A percentile compares a stretch with the other conserved stretches of the same genome.
Conservation (phyloP, 2,797 vertebrate species). For the Eidolon dupreanum region DNA sequence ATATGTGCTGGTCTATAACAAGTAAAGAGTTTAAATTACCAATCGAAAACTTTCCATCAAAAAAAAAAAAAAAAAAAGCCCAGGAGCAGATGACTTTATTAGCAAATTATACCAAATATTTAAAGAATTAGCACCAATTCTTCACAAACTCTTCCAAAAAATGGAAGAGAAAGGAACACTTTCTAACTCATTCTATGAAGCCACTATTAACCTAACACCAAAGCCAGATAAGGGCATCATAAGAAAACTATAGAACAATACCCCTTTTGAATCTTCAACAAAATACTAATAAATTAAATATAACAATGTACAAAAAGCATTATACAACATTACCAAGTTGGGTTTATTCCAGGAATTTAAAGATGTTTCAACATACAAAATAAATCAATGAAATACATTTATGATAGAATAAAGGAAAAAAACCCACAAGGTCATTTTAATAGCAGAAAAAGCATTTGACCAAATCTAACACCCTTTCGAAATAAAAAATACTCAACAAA, state of each 20-base stretch:
- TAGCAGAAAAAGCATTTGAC: not conserved
- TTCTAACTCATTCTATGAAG: not conserved
- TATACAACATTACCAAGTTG: not conserved
- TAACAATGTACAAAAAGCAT: not conserved
- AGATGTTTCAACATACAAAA: not conserved
- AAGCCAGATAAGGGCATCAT: not conserved
- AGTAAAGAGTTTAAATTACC: not conserved
- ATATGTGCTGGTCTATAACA: not conserved
- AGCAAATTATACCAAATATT: not conserved
- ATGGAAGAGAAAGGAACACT: not conserved
- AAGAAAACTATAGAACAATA: not conserved
- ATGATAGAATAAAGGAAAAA: not conserved
- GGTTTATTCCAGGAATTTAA: constrained; percentile 4
- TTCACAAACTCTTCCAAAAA: constrained; percentile 13
- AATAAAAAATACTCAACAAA: not conserved
- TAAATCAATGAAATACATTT: not conserved
- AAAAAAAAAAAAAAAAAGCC: not conserved
- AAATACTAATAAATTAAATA: not conserved
- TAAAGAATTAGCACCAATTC: not conserved
- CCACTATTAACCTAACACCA: not conserved
- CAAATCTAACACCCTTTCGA: not conserved
- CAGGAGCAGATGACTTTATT: not conserved
- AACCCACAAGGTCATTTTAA: not conserved
- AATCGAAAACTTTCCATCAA: not conserved
- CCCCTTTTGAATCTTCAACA: not conserved